These are phyloP conservation scores for Serranochromis macrocephalus DNA, from an alignment of 2,113 vertebrate species.

Conservation along the genomic window DNA sequence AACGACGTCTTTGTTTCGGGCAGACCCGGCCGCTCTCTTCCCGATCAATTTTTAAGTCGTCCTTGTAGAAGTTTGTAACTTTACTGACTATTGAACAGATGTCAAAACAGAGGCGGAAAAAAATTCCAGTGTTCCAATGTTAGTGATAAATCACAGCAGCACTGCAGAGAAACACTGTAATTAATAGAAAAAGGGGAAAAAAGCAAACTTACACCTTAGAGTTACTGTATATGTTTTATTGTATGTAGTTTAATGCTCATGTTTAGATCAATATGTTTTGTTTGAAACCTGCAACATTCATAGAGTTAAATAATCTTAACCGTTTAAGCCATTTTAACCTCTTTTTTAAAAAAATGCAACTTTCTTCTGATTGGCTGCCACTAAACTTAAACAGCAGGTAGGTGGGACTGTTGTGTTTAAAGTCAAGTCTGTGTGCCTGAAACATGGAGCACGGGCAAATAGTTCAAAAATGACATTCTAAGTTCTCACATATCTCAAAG, in stretches of 20 bases:
- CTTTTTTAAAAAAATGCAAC: background rate
- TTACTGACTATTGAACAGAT: constrained; percentile 18
- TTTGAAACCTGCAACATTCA: background rate
- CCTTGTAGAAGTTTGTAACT: constrained; percentile 5
- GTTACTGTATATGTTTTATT: background rate
- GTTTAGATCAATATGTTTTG: background rate
- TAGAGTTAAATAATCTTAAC: background rate
- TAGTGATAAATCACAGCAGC: background rate
- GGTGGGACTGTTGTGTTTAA: background rate
- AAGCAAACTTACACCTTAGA: background rate
- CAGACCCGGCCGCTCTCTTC: background rate
- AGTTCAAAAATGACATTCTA: background rate
- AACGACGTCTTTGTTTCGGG: background rate
- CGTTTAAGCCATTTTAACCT: accelerated
- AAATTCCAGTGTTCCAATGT: background rate
- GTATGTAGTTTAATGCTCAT: background rate
- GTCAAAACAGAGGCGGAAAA: background rate
- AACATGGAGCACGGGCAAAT: background rate
- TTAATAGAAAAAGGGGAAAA: background rate
- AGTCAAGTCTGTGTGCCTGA: background rate
- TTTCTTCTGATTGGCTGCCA: background rate
- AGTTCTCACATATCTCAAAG: background rate
- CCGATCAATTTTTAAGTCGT: background rate
- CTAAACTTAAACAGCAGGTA: background rate
- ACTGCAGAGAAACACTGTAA: background rate